Evolutionary conservation across 2,113 vertebrate species (phyloP), one percentile per base, ranked within the genome.

Genomic region (Tenebrosternarchus preto): DNA sequence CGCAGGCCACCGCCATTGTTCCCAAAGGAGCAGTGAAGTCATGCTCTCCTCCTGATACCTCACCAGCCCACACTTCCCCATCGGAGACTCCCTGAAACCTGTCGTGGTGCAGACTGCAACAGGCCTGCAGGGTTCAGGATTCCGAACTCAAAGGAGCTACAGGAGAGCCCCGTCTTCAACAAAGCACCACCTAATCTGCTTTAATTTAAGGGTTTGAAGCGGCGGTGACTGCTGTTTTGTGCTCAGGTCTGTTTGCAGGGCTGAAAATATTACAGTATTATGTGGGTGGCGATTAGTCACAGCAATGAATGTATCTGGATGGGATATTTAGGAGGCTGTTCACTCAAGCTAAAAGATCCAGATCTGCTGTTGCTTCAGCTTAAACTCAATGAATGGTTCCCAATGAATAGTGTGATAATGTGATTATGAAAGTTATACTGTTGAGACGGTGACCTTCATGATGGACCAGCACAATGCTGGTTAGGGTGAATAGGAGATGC

Each of bases 311-410:
- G 80, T 69, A 61, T 77, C 67, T 79, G 67, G 80, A 82, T 82
- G 82, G 83, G 80, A 82, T 85, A 78, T 85, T 85, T 85, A 85
- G 80, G 55, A 53, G 56, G 53, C 83, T 64, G 76, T 85, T 85
- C 80, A 85, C 73, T 60, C 66, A 59, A 64, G 60, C 74, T 85
- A 64, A 82, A 82, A 76, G 76, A 60, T 61, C 24, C 69, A 74
- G 75, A 81, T 81, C 83, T 63, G 76, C 73, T 82, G 82, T 84
- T 80, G 68, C 68, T 68, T 77, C 69, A 46, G 79, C 66, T 75
- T 82, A 82, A 82, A 82, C 80, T 82, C 72, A 71, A 53, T 56
- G 76, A 59, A 66, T 67, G 1, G 27, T 53, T n/a, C 72, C 71
- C 70, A 81, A 75, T 79, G 81, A 82, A 36, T 36, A 72, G 39